A percentile compares a stretch with the other conserved stretches of the same genome.
Conservation (phyloP, 2,113 vertebrate genomes). For the Myxocyprinus asiaticus region DNA sequence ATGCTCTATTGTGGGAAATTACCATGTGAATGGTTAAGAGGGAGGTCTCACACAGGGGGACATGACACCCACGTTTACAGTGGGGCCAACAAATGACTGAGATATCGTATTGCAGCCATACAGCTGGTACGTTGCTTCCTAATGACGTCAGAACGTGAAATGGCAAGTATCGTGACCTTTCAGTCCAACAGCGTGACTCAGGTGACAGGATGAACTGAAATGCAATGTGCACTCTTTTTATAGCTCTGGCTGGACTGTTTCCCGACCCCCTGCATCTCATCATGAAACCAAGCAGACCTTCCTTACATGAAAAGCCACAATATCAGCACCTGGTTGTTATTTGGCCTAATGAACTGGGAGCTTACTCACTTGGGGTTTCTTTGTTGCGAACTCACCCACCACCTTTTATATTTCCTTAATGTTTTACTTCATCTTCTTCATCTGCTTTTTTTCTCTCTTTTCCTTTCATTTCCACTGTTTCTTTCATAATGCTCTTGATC, state of each 20-base stretch:
- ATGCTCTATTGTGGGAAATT: conserved; percentile 65
- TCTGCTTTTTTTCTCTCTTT: conserved; percentile 13
- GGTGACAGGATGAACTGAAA: conserved; percentile 59
- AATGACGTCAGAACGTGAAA: conserved; percentile 57
- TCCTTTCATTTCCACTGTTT: neutral
- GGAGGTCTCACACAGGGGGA: conserved; percentile 66
- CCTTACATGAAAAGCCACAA: conserved; percentile 60
- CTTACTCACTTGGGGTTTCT: conserved; percentile 73
- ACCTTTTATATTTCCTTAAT: neutral
- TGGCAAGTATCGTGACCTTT: conserved; percentile 32
- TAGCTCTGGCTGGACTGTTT: conserved; percentile 73
- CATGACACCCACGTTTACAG: conserved; percentile 60
- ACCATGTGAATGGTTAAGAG: conserved; percentile 57
- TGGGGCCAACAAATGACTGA: conserved; percentile 22
- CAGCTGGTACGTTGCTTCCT: conserved; percentile 35
- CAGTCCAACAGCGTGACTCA: conserved; percentile 59
- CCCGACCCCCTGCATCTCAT: conserved; percentile 75
- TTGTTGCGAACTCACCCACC: conserved; percentile 60
- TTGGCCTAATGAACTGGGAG: conserved; percentile 75
- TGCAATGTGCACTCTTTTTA: conserved; percentile 34
- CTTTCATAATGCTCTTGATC: neutral
- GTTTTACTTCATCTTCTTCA: neutral
- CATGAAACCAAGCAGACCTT: conserved; percentile 75
- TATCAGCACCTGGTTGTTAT: conserved; percentile 80
- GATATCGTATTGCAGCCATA: conserved; percentile 51